A percentile compares a stretch with the other conserved stretches of the same genome.
phyloP scores from a whole-genome alignment of 2,797 vertebrate genomes.

The Tiaroga cobitis region DNA sequence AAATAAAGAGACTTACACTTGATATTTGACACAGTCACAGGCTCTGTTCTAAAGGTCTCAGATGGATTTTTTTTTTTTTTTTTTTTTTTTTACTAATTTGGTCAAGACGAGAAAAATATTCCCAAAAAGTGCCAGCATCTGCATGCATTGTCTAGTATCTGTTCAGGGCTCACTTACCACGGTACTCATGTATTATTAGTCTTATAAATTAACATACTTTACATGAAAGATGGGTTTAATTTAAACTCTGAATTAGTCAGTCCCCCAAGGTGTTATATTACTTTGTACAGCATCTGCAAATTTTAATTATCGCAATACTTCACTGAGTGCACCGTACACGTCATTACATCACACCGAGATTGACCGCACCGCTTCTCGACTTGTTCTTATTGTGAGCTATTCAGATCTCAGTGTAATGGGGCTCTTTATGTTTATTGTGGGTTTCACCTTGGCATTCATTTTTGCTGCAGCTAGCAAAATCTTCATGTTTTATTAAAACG shows the following conservation, averaged over 20 bases:
- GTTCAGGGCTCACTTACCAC: conserved; percentile 67
- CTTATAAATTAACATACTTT: conserved; percentile 69
- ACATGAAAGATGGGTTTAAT: conserved; percentile 82
- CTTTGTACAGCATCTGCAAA: conserved; percentile 72
- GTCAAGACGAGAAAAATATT: background rate
- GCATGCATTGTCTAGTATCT: conserved; percentile 68
- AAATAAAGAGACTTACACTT: conserved; percentile 3
- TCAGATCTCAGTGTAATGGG: conserved; percentile 58
- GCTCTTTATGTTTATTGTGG: conserved; percentile 64
- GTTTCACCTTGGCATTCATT: conserved; percentile 71
- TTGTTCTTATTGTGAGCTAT: conserved; percentile 40
- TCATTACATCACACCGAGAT: conserved; percentile 55
- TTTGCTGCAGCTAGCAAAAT: conserved; percentile 64
- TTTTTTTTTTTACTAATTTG: conserved; percentile 3
- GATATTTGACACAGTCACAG: conserved; percentile 22
- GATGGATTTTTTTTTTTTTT: background rate
- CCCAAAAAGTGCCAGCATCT: conserved; percentile 14
- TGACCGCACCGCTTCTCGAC: conserved; percentile 50
- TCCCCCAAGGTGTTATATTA: conserved; percentile 79
- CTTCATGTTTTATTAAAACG: conserved; percentile 76
- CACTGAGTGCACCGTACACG: conserved; percentile 63
- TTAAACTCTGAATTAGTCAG: conserved; percentile 72
- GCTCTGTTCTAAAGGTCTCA: background rate
- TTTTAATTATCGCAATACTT: conserved; percentile 80
- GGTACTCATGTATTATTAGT: conserved; percentile 66